Conservation (phyloP, 2,888 invertebrate genomes). For the Ecliptopera silaceata region DNA sequence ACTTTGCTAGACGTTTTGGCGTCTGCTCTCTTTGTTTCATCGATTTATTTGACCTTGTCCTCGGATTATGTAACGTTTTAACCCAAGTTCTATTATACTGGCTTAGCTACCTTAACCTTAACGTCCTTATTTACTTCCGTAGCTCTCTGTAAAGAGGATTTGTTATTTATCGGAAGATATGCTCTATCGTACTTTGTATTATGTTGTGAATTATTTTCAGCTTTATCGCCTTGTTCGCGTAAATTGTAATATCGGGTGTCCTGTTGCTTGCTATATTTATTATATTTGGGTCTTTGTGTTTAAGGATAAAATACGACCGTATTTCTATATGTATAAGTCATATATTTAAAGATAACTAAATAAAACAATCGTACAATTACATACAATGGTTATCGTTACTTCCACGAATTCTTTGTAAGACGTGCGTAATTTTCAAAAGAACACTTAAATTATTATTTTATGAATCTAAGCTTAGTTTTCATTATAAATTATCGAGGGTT, state of each 20-base stretch:
- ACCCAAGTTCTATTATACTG: constrained; percentile 33
- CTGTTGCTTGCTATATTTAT: constrained; percentile 3
- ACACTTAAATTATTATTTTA: background rate
- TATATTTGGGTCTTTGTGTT: too few species aligned
- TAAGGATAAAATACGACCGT: too few species aligned
- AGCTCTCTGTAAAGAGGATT: constrained; percentile 11
- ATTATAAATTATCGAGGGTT: constrained; percentile 5
- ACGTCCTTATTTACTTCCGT: constrained; percentile 18
- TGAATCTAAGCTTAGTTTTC: background rate
- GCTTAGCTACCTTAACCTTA: constrained; percentile 35
- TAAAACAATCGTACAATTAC: background rate
- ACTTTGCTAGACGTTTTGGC: constrained; percentile 59
- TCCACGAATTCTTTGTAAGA: background rate
- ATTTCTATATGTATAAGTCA: background rate
- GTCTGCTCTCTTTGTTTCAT: constrained; percentile 52
- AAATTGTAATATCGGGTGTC: constrained; percentile 3
- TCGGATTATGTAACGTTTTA: constrained; percentile 56
- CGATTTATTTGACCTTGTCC: constrained; percentile 68
- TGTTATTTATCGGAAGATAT: constrained; percentile 20
- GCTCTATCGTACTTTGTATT: constrained; percentile 1
- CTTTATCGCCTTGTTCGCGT: constrained; percentile 16
- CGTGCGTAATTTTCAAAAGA: background rate
- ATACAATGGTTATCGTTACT: background rate
- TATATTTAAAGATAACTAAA: too few species aligned
- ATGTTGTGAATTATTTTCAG: constrained; percentile 3